A percentile compares a stretch with the other conserved stretches of the same genome.
Evolutionary conservation across 2,888 invertebrate species (phyloP).

Genomic region (Synergus umbraculus): DNA sequence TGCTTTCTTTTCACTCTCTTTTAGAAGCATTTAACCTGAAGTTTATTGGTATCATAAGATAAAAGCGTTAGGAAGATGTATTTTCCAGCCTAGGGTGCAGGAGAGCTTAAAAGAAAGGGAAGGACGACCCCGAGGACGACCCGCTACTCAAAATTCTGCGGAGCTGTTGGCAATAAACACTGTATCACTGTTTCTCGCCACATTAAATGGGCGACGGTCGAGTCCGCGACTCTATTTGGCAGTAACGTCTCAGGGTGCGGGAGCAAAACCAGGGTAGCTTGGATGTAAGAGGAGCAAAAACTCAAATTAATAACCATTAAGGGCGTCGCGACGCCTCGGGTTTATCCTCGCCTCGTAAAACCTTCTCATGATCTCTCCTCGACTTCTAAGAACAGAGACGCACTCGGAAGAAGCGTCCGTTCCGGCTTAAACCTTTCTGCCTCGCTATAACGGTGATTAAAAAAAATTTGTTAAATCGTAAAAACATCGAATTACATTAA

Average conservation of each 20-base stretch:
- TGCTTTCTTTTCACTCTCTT: constrained; percentile 14
- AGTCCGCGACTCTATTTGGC: constrained; percentile 44
- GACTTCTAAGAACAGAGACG: neutral
- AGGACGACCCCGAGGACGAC: constrained; percentile 45
- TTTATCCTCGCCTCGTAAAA: constrained; percentile 45
- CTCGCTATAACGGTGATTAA: too few species aligned
- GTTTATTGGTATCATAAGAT: constrained; percentile 54
- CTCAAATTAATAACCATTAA: constrained; percentile 62
- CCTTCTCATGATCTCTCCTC: neutral
- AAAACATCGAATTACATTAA: too few species aligned
- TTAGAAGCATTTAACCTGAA: constrained; percentile 42
- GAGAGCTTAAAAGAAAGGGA: constrained; percentile 43
- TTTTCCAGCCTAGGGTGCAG: constrained; percentile 35
- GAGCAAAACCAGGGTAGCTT: constrained; percentile 41
- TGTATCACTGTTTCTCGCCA: constrained; percentile 69
- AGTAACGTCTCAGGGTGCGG: constrained; percentile 42
- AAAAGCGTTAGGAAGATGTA: constrained; percentile 48
- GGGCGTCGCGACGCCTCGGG: constrained; percentile 46
- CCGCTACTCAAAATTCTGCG: constrained; percentile 68
- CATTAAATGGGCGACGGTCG: constrained; percentile 63
- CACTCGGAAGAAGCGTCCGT: too few species aligned
- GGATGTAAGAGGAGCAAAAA: constrained; percentile 50
- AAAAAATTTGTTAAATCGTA: too few species aligned
- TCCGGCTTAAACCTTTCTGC: too few species aligned
- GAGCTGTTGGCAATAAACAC: constrained; percentile 69